These are phyloP conservation scores for Sebastes baramenuke DNA, from an alignment of 2,797 vertebrate genomes.

Conservation along the genomic window DNA sequence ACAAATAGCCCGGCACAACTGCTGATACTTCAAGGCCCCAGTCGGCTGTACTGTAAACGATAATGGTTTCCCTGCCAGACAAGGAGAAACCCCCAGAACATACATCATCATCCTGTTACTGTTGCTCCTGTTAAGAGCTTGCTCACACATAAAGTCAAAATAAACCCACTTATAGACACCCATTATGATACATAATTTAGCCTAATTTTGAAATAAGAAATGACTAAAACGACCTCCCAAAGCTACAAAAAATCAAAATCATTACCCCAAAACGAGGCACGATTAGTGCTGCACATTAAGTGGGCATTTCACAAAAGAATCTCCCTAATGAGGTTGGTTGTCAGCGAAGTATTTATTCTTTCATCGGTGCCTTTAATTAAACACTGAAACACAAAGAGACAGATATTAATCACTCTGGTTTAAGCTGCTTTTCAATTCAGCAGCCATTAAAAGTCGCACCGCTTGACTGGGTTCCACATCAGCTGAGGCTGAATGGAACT, in stretches of 20 bases:
- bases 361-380: slow-evolving; percentile 68
- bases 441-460: slow-evolving; percentile 52
- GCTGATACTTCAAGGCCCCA: slow-evolving; percentile 56
- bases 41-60: slow-evolving; percentile 37
- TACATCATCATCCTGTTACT: slow-evolving; percentile 26
- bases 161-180: not conserved
- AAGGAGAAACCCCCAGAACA: slow-evolving; percentile 32
- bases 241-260: slow-evolving; percentile 8
- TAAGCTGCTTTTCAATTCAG: slow-evolving; percentile 60
- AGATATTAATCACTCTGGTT: slow-evolving; percentile 53
- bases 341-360: slow-evolving; percentile 31
- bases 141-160: not conserved
- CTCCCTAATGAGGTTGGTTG: slow-evolving; percentile 50
- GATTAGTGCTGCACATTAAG: slow-evolving; percentile 53
- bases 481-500: slow-evolving; percentile 36
- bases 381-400: slow-evolving; percentile 59
- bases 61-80: slow-evolving; percentile 42
- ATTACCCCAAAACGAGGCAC: slow-evolving; percentile 6
- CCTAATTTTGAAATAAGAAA: not conserved
- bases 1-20: slow-evolving; percentile 52
- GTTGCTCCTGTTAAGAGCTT: not conserved
- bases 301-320: slow-evolving; percentile 44
- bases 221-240: not conserved
- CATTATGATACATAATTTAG: not conserved
- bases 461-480: slow-evolving; percentile 46